Conservation (phyloP, 2,888 invertebrate genomes). For the Ophion costatus region DNA sequence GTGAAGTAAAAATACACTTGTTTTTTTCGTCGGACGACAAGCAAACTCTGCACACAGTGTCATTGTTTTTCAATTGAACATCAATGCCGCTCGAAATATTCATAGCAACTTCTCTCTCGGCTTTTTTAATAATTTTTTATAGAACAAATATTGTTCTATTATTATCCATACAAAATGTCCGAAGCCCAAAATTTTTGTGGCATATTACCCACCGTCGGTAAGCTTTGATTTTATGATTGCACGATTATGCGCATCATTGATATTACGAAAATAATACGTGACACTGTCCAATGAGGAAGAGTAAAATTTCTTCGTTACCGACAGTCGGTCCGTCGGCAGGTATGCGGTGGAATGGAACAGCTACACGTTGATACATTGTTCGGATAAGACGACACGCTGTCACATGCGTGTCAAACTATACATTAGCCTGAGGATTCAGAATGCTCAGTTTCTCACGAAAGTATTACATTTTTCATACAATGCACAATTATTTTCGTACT, state of each 20-base stretch:
- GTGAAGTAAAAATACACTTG: constrained; percentile 72
- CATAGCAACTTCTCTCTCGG: constrained; percentile 46
- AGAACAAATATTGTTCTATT: too few species aligned
- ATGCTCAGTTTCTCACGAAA: not conserved
- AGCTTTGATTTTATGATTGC: too few species aligned
- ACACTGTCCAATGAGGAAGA: too few species aligned
- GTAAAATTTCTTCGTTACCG: not conserved
- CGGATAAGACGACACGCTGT: not conserved
- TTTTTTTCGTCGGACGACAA: constrained; percentile 71
- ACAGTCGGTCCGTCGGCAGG: not conserved
- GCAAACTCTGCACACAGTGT: constrained; percentile 75
- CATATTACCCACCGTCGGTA: too few species aligned
- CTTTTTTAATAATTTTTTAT: too few species aligned
- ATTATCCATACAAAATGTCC: too few species aligned
- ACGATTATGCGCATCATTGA: too few species aligned
- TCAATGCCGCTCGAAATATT: constrained; percentile 53
- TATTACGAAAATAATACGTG: too few species aligned
- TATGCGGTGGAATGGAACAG: not conserved
- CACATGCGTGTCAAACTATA: not conserved
- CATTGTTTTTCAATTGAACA: constrained; percentile 43
- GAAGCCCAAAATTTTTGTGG: too few species aligned
- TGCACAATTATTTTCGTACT: not conserved
- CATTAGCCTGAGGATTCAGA: not conserved
- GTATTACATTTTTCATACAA: not conserved
- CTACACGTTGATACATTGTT: not conserved